Conservation (phyloP, 1,140 invertebrate species). For the Heliconius nattereri region DNA sequence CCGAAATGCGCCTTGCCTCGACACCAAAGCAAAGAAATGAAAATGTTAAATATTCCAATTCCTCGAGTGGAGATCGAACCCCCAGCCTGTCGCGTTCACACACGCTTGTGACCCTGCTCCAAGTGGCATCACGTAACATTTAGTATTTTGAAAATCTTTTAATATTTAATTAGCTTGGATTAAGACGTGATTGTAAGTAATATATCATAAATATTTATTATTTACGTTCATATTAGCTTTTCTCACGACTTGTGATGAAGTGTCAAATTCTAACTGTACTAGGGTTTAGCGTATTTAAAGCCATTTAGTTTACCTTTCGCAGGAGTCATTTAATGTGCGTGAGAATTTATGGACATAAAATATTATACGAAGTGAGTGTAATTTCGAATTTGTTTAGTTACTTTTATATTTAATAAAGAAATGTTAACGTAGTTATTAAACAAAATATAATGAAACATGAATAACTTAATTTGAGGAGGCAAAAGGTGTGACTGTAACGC, state of each 20-base stretch:
- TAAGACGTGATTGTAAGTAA: not conserved
- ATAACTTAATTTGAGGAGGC: not conserved
- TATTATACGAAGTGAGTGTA: not conserved
- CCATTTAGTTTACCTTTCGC: slow-evolving; percentile 17
- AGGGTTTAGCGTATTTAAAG: slow-evolving; percentile 12
- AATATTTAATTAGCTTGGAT: not conserved
- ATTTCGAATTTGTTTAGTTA: not conserved
- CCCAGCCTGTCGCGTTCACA: no score
- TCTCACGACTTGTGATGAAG: not conserved
- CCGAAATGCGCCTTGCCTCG: no score
- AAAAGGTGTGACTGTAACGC: no score
- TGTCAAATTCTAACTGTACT: slow-evolving; percentile 25
- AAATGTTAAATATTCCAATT: no score
- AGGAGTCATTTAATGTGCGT: not conserved
- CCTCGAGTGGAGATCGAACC: no score
- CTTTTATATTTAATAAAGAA: not conserved
- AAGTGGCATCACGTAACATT: no score
- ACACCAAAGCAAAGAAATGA: no score
- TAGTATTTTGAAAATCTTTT: not conserved
- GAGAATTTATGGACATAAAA: not conserved
- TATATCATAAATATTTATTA: slow-evolving; percentile 3
- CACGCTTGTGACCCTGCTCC: no score
- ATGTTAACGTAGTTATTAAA: not conserved
- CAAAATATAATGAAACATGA: not conserved
- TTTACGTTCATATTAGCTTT: not conserved